Percentiles rank a stretch among this genome's conserved stretches.
phyloP scores from a whole-genome alignment of 2,113 vertebrate genomes.

The Psilopogon haemacephalus region DNA sequence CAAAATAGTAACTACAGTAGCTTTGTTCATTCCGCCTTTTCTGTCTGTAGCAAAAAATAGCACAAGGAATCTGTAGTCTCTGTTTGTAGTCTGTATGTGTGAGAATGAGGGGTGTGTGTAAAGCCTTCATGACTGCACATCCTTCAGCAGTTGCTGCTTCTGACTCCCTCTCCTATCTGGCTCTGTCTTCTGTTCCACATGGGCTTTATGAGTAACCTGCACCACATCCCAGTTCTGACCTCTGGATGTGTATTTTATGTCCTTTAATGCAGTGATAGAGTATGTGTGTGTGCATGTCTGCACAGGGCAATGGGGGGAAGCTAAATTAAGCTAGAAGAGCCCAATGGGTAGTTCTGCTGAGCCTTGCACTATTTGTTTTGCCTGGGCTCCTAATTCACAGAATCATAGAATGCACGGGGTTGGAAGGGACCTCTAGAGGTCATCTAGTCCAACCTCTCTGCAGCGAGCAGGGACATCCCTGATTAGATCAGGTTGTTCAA shows the following conservation, averaged over 20 bases:
- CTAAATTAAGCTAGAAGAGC: background rate
- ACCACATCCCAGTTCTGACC: background rate
- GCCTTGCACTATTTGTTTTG: background rate
- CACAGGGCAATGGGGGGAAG: background rate
- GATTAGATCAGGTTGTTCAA: no score
- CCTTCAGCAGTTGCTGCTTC: background rate
- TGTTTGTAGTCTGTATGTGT: conserved; percentile 57
- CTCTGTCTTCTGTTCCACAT: background rate
- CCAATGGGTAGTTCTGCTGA: background rate
- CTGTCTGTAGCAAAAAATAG: conserved; percentile 63
- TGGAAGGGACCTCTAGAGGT: no score
- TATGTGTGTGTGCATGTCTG: fast-evolving
- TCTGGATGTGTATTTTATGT: background rate
- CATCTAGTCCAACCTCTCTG: no score
- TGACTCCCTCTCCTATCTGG: background rate
- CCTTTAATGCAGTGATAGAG: background rate
- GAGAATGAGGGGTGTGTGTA: conserved; percentile 41
- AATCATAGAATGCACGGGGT: no score
- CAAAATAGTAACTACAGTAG: conserved; percentile 66
- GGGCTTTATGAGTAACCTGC: background rate
- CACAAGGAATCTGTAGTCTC: conserved; percentile 51
- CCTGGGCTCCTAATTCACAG: no score
- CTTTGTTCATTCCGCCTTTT: conserved; percentile 49
- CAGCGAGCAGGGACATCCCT: no score
- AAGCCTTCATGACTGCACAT: conserved; percentile 23